These are phyloP conservation scores for Amniataba percoides DNA, from an alignment of 2,797 vertebrate genomes.

Conservation along the genomic window DNA sequence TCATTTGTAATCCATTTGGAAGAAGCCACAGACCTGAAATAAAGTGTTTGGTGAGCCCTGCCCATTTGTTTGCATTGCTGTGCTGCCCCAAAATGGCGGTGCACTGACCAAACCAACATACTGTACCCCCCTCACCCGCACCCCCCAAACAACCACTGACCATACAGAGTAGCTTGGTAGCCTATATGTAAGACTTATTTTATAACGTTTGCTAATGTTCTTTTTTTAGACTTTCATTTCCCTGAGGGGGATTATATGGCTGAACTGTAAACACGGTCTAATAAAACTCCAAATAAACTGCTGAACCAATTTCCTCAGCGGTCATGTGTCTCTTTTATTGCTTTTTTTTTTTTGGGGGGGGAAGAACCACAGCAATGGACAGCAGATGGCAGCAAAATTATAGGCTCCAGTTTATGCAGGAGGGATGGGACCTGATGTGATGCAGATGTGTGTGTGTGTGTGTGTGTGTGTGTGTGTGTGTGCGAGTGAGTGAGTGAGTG, in stretches of 20 bases:
- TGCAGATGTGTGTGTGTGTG: constrained; percentile 15
- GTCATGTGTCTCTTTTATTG: constrained; percentile 47
- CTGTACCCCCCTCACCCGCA: constrained; percentile 50
- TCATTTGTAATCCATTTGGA: constrained; percentile 29
- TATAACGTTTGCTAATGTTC: constrained; percentile 70
- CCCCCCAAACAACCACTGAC: constrained; percentile 27
- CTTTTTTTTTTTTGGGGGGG: constrained; percentile 20
- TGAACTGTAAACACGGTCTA: constrained; percentile 74
- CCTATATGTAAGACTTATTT: constrained; percentile 70
- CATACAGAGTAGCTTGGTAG: constrained; percentile 58
- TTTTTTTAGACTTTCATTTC: constrained; percentile 73
- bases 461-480: constrained; percentile 17
- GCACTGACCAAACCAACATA: constrained; percentile 33
- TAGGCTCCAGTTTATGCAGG: constrained; percentile 15
- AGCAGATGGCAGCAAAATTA: constrained; percentile 80
- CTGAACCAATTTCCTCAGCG: constrained; percentile 60
- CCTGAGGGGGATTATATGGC: constrained; percentile 57
- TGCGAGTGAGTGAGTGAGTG: constrained; percentile 6
- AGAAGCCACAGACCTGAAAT: constrained; percentile 31
- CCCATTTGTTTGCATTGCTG: constrained; percentile 45
- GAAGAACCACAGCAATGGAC: constrained; percentile 31
- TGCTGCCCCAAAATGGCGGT: constrained; percentile 28
- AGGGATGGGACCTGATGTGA: constrained; percentile 4
- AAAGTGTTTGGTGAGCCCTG: constrained; percentile 28
- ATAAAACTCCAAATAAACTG: constrained; percentile 80